Percentiles rank a stretch among this genome's conserved stretches.
Evolutionary conservation across 2,888 invertebrate genomes (phyloP).

Genomic region (Eledone cirrhosa): DNA sequence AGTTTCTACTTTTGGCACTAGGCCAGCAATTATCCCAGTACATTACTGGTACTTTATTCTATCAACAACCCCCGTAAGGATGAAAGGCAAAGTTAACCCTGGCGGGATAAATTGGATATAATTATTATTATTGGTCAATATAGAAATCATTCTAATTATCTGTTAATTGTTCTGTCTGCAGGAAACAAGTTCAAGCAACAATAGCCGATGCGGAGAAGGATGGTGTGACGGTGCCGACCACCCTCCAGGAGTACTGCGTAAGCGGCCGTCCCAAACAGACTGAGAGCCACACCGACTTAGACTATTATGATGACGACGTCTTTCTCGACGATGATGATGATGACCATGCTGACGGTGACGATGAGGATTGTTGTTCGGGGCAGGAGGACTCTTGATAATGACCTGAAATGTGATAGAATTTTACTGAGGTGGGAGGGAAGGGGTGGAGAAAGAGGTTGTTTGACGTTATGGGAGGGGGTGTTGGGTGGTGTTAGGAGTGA

Average conservation of each 20-base stretch:
- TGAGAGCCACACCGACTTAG: constrained; percentile 52
- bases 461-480: not conserved
- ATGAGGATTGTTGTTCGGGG: constrained; percentile 53
- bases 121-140: too few species aligned
- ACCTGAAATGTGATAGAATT: constrained; percentile 24
- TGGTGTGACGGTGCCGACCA: constrained; percentile 94
- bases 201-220: constrained; percentile 95
- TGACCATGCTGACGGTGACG: constrained; percentile 54
- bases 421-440: too few species aligned
- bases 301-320: constrained; percentile 52
- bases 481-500: too few species aligned
- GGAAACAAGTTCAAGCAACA: constrained; percentile 96
- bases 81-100: too few species aligned
- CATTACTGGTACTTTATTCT: too few species aligned
- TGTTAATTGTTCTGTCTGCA: constrained; percentile 65
- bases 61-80: too few species aligned
- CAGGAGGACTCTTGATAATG: not conserved
- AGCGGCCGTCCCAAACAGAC: constrained; percentile 80
- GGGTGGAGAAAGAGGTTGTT: not conserved
- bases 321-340: constrained; percentile 37
- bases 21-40: too few species aligned
- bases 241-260: constrained; percentile 98
- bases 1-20: too few species aligned
- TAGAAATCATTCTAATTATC: too few species aligned
- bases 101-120: too few species aligned